phyloP scores from a whole-genome alignment of 2,797 vertebrate genomes.

The Malacoraja senta region DNA sequence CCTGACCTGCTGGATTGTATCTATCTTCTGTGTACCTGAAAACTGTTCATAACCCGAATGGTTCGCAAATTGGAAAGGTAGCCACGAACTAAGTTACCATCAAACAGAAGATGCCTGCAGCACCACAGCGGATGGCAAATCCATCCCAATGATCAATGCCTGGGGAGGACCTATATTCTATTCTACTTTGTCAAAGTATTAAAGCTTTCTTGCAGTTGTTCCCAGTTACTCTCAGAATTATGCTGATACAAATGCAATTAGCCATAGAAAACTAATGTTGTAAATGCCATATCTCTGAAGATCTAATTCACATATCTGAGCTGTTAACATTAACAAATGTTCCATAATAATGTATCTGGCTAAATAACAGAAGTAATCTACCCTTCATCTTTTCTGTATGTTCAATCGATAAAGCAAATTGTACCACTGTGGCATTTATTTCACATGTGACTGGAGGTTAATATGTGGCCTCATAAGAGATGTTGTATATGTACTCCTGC shows the following conservation, averaged over 20 bases:
- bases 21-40: too few species aligned
- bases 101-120: too few species aligned
- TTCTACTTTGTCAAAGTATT: not conserved
- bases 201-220: not conserved
- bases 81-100: too few species aligned
- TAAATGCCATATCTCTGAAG: not conserved
- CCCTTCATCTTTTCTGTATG: not conserved
- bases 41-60: too few species aligned
- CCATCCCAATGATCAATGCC: too few species aligned
- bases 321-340: not conserved
- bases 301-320: not conserved
- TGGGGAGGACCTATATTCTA: too few species aligned
- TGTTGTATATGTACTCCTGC: not conserved
- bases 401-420: not conserved
- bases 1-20: too few species aligned
- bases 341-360: not conserved
- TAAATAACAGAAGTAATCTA: not conserved
- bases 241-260: not conserved
- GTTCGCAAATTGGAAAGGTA: too few species aligned
- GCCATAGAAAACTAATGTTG: not conserved
- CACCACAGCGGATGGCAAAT: too few species aligned
- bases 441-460: not conserved
- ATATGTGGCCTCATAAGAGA: not conserved
- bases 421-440: not conserved
- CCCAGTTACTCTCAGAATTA: not conserved